Conservation (phyloP, 2,113 vertebrate species). For the Indicator indicator region DNA sequence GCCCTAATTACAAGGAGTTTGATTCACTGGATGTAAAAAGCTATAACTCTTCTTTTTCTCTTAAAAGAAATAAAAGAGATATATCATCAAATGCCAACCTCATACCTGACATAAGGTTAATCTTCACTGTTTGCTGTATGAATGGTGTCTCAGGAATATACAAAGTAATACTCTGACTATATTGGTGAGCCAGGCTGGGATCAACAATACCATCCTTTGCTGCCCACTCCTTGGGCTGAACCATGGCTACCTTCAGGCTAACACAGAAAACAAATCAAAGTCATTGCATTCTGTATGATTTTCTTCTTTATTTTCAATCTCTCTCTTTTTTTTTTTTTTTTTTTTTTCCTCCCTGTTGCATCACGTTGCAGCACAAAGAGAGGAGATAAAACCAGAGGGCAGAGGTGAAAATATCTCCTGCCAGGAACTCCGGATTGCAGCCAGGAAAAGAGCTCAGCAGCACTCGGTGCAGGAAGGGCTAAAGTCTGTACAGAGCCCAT, state of each 20-base stretch:
- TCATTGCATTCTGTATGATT: background rate
- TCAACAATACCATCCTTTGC: background rate
- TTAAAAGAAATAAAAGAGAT: constrained; percentile 1
- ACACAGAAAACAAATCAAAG: constrained; percentile 20
- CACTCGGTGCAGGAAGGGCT: background rate
- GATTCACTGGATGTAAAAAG: constrained; percentile 74
- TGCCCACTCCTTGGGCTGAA: background rate
- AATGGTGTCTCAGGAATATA: background rate
- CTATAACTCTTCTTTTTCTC: constrained; percentile 59
- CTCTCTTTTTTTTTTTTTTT: background rate
- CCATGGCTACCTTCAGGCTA: background rate
- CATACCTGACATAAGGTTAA: background rate
- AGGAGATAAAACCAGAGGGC: constrained; percentile 15
- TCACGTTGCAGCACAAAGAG: background rate
- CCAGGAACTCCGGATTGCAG: background rate
- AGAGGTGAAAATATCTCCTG: constrained; percentile 40
- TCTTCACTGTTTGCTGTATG: background rate
- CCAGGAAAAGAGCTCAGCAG: constrained; percentile 24
- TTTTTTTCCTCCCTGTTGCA: background rate
- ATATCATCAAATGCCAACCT: constrained; percentile 11
- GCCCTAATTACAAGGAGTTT: constrained; percentile 82
- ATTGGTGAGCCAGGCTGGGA: background rate
- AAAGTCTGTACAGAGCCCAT: background rate
- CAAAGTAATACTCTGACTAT: background rate
- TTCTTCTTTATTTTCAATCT: background rate